A percentile compares a stretch with the other conserved stretches of the same genome.
These are phyloP conservation scores for Himalopsyche anomala DNA, from an alignment of 2,888 invertebrate genomes.

Conservation along the genomic window DNA sequence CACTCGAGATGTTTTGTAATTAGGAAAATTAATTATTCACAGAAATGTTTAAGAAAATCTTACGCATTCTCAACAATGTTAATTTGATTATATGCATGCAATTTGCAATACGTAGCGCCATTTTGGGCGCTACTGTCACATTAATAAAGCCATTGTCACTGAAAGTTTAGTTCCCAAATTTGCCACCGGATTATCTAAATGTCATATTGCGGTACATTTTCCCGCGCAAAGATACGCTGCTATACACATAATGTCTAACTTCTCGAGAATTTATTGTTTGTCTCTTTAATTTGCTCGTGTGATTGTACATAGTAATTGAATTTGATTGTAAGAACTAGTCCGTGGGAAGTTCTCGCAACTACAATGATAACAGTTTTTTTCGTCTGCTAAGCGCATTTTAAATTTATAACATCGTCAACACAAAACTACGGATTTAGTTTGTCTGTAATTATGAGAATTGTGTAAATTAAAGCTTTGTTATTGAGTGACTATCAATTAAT, in stretches of 20 bases:
- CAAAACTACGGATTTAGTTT: no score
- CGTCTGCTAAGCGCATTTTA: neutral
- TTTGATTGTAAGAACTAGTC: neutral
- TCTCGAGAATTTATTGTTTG: neutral
- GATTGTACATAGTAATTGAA: neutral
- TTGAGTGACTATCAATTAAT: no score
- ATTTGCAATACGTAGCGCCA: neutral
- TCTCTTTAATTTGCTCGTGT: constrained; percentile 20
- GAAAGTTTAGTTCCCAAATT: constrained; percentile 6
- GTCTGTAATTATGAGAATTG: no score
- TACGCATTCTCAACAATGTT: no score
- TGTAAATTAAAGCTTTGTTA: no score
- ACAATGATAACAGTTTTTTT: neutral
- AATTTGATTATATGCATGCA: no score
- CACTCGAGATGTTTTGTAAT: no score
- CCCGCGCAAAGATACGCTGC: neutral
- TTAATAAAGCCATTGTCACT: neutral
- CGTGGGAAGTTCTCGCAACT: constrained; percentile 1
- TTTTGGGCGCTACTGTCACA: neutral
- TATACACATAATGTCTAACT: neutral
- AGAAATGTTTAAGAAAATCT: no score
- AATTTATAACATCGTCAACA: neutral
- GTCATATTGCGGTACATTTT: neutral
- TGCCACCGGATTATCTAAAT: neutral
- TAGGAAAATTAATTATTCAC: no score